phyloP scores from a whole-genome alignment of 2,888 invertebrate genomes.

The Cheilosia vernalis region DNA sequence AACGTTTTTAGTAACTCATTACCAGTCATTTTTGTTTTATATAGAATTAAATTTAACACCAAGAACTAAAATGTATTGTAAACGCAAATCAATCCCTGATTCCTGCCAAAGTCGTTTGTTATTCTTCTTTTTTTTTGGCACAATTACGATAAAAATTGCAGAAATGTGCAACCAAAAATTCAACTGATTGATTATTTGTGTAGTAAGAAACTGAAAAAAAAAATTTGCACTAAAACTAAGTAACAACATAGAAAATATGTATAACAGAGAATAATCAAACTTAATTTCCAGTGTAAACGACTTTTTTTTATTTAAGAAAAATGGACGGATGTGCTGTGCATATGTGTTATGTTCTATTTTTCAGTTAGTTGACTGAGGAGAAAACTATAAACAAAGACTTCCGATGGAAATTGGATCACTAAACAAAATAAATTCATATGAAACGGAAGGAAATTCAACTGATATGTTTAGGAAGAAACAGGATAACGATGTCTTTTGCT shows the following conservation, averaged over 20 bases:
- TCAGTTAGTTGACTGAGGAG: slow-evolving; percentile 4
- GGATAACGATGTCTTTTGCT: slow-evolving; percentile 69
- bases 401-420: slow-evolving; percentile 9
- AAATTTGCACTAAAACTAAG: slow-evolving; percentile 60
- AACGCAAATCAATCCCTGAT: slow-evolving; percentile 57
- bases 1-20: slow-evolving; percentile 65
- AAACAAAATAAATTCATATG: slow-evolving; percentile 4
- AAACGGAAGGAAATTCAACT: slow-evolving; percentile 17
- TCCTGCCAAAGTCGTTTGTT: slow-evolving; percentile 52
- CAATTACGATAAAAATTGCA: slow-evolving; percentile 43
- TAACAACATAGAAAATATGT: slow-evolving; percentile 52
- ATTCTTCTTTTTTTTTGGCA: slow-evolving; percentile 54
- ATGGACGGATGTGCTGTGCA: slow-evolving; percentile 72
- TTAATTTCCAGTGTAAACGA: slow-evolving; percentile 28
- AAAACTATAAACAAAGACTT: slow-evolving; percentile 26
- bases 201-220: neutral
- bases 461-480: slow-evolving; percentile 47
- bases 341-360: slow-evolving; percentile 20
- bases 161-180: slow-evolving; percentile 25
- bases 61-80: neutral
- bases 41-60: slow-evolving; percentile 13
- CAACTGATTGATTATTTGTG: neutral
- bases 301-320: slow-evolving; percentile 20
- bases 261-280: slow-evolving; percentile 42
- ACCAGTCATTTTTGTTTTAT: slow-evolving; percentile 66